A percentile compares a stretch with the other conserved stretches of the same genome.
Evolutionary conservation across 2,113 vertebrate species (phyloP).

Genomic region (Proteles cristata): DNA sequence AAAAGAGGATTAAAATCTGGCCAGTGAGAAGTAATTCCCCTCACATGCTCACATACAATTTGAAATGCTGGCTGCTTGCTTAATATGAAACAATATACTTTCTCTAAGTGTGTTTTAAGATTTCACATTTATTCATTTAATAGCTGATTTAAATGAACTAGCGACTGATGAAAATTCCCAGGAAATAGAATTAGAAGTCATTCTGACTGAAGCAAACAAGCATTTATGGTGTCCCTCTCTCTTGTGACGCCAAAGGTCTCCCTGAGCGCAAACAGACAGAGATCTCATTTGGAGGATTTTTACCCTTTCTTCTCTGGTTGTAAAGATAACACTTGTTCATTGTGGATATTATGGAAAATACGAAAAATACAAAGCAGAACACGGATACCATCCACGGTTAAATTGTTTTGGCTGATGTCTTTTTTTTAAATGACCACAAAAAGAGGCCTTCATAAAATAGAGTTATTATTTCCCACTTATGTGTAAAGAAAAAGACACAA

Average conservation of each 20-base stretch:
- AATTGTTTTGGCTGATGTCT: not conserved
- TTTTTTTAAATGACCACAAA: not conserved
- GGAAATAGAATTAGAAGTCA: constrained; percentile 71
- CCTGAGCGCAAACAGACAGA: not conserved
- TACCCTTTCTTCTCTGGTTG: constrained; percentile 18
- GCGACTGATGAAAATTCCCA: constrained; percentile 64
- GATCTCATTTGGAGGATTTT: not conserved
- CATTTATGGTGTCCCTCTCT: rapidly evolving
- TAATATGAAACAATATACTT: constrained; percentile 80
- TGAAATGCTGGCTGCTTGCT: constrained; percentile 73
- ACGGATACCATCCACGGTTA: not conserved
- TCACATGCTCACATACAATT: constrained; percentile 71
- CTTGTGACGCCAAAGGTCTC: not conserved
- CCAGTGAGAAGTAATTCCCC: constrained; percentile 78
- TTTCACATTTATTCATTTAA: constrained; percentile 80
- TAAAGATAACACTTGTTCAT: not conserved
- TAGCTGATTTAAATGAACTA: constrained; percentile 73
- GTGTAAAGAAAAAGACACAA: not conserved
- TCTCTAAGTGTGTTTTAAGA: constrained; percentile 81
- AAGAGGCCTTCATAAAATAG: not conserved
- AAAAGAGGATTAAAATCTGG: constrained; percentile 80
- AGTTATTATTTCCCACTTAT: not conserved
- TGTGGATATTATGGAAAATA: not conserved
- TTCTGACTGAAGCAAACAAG: constrained; percentile 38
- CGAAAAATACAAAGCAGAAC: not conserved